Percentiles rank a stretch among this genome's conserved stretches.
phyloP scores from a whole-genome alignment of 2,797 vertebrate species.

The Poeciliopsis gracilis region DNA sequence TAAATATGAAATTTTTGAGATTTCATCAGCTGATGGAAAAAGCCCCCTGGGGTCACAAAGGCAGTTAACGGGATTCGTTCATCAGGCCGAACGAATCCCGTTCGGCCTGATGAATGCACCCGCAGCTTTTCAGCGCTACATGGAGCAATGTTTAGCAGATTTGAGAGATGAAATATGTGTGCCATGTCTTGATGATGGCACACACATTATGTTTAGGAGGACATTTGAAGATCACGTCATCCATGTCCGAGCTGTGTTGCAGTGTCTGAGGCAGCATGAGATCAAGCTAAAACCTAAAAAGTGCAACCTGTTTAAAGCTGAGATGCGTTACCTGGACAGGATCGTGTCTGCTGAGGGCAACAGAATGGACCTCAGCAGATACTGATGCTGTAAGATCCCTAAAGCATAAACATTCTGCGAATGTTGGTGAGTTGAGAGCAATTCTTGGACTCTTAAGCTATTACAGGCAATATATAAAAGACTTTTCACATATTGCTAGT shows the following conservation, averaged over 20 bases:
- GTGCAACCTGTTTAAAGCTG: neutral
- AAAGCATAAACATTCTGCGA: constrained; percentile 5
- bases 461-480: constrained; percentile 5
- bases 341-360: constrained; percentile 3
- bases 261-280: neutral
- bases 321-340: neutral
- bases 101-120: neutral
- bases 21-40: too few species aligned
- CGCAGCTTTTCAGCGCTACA: neutral
- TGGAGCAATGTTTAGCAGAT: constrained; percentile 5
- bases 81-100: too few species aligned
- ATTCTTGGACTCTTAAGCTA: neutral
- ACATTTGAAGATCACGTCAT: neutral
- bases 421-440: constrained; percentile 6
- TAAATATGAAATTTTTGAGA: too few species aligned
- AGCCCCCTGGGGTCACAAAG: too few species aligned
- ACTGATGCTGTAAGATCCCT: neutral
- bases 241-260: neutral
- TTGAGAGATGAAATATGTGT: neutral
- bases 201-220: neutral
- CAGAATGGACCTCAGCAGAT: constrained; percentile 9
- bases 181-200: constrained; percentile 7
- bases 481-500: neutral
- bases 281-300: constrained; percentile 16
- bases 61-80: too few species aligned